Percentiles rank a stretch among this genome's conserved stretches.
Conservation (phyloP, 1,140 invertebrate genomes). For the Ceratina australensis region DNA sequence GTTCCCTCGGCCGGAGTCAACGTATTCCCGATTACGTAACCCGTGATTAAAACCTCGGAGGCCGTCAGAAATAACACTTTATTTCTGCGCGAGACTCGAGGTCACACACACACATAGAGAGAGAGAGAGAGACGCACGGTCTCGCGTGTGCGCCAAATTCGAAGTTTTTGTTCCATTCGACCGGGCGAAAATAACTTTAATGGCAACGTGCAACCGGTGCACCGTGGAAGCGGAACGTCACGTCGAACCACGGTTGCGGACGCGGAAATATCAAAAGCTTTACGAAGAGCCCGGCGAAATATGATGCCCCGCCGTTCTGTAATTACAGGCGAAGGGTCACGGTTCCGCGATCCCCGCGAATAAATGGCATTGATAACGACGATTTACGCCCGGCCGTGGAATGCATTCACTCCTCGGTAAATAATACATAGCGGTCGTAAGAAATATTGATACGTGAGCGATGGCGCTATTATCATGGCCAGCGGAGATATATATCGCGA, state of each 20-base stretch:
- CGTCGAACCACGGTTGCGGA: neutral
- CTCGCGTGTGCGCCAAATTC: slow-evolving; percentile 14
- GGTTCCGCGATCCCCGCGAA: neutral
- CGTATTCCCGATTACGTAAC: slow-evolving; percentile 33
- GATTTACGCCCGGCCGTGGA: slow-evolving; percentile 34
- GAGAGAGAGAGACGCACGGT: no score
- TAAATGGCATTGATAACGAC: slow-evolving; percentile 46
- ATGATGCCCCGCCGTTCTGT: neutral
- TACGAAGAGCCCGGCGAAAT: neutral
- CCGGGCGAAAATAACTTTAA: slow-evolving; percentile 31
- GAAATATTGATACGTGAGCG: slow-evolving; percentile 54
- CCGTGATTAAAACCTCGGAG: slow-evolving; percentile 19
- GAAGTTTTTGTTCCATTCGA: slow-evolving; percentile 8
- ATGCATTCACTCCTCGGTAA: slow-evolving; percentile 30
- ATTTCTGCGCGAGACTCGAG: neutral
- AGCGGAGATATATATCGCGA: slow-evolving; percentile 39
- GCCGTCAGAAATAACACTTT: slow-evolving; percentile 27
- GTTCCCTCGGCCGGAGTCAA: neutral
- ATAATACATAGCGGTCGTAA: slow-evolving; percentile 47
- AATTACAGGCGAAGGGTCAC: slow-evolving; percentile 36
- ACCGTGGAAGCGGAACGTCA: neutral
- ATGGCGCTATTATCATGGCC: slow-evolving; percentile 52
- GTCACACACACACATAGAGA: no score
- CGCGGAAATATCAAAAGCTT: slow-evolving; percentile 16
- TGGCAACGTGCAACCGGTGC: neutral